Evolutionary conservation across 2,888 invertebrate genomes (phyloP).

Genomic region (Trichogramma evanescens): DNA sequence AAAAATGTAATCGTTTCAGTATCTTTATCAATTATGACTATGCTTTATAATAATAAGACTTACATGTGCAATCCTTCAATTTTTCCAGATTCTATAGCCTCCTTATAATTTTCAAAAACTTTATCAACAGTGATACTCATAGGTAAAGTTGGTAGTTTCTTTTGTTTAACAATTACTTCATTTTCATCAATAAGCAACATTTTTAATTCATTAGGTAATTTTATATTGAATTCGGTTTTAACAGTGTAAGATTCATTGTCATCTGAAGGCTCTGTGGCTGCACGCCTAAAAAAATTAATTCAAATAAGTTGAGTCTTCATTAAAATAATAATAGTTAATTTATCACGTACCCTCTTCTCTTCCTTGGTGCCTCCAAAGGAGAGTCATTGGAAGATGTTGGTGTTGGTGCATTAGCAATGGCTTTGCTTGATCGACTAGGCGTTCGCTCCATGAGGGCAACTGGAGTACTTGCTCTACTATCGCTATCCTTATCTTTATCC

Average conservation of each 20-base stretch:
- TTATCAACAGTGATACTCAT: slow-evolving; percentile 78
- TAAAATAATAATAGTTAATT: background rate
- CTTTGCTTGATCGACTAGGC: slow-evolving; percentile 32
- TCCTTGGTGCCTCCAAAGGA: slow-evolving; percentile 35
- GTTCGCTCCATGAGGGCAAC: slow-evolving; percentile 38
- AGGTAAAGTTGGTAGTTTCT: slow-evolving; percentile 76
- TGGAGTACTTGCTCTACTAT: slow-evolving; percentile 62
- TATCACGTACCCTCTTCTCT: slow-evolving; percentile 48
- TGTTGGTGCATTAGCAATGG: slow-evolving; percentile 25
- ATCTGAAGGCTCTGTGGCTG: slow-evolving; percentile 31
- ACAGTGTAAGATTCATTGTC: slow-evolving; percentile 38
- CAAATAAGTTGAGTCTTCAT: background rate
- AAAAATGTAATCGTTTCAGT: slow-evolving; percentile 1
- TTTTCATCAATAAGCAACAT: slow-evolving; percentile 91
- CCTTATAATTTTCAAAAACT: slow-evolving; percentile 80
- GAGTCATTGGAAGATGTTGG: slow-evolving; percentile 36
- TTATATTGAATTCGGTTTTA: slow-evolving; percentile 72
- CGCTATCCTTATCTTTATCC: slow-evolving; percentile 46
- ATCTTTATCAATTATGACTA: slow-evolving; percentile 1
- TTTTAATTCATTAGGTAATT: slow-evolving; percentile 88
- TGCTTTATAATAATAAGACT: slow-evolving; percentile 8
- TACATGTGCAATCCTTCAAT: slow-evolving; percentile 64
- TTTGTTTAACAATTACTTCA: slow-evolving; percentile 82
- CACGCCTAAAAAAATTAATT: slow-evolving; percentile 28
- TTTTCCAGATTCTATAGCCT: slow-evolving; percentile 72